Percentiles rank a stretch among this genome's conserved stretches.
phyloP scores from a whole-genome alignment of 2,888 invertebrate genomes.

The Muscina levida region DNA sequence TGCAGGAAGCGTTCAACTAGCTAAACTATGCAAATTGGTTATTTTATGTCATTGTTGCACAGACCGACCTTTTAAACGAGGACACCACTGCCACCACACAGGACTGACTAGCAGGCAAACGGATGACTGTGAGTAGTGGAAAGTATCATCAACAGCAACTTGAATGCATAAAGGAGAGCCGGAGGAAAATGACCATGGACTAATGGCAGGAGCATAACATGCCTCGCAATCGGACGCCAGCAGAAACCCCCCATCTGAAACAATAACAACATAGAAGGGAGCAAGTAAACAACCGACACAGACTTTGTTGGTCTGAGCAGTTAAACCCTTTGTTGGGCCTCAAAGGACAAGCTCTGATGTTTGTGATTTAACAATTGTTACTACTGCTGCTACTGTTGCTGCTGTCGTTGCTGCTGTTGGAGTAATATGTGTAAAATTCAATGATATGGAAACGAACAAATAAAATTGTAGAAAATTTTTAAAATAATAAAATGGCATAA shows the following conservation, averaged over 20 bases:
- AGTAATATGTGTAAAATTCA: slow-evolving; percentile 73
- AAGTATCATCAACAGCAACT: slow-evolving; percentile 35
- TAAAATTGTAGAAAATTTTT: slow-evolving; percentile 68
- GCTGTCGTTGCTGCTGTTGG: slow-evolving; percentile 21
- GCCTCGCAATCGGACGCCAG: slow-evolving; percentile 38
- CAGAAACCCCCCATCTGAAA: slow-evolving; percentile 19
- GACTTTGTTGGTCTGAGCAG: not conserved
- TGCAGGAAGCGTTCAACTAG: slow-evolving; percentile 75
- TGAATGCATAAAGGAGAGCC: slow-evolving; percentile 68
- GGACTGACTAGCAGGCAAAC: not conserved
- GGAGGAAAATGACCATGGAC: slow-evolving; percentile 41
- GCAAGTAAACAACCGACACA: slow-evolving; percentile 9
- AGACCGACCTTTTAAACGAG: slow-evolving; percentile 53
- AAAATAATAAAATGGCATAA: slow-evolving; percentile 49
- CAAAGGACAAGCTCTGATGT: not conserved
- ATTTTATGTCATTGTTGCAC: slow-evolving; percentile 73
- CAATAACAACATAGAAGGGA: slow-evolving; percentile 37
- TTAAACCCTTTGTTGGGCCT: not conserved
- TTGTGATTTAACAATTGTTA: not conserved
- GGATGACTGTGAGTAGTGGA: not conserved
- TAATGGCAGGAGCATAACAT: slow-evolving; percentile 41
- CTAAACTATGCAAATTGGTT: slow-evolving; percentile 78
- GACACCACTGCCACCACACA: slow-evolving; percentile 27
- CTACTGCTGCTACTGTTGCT: not conserved
- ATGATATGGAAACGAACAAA: slow-evolving; percentile 76